phyloP scores from a whole-genome alignment of 2,797 vertebrate genomes.

The Balearica regulorum region DNA sequence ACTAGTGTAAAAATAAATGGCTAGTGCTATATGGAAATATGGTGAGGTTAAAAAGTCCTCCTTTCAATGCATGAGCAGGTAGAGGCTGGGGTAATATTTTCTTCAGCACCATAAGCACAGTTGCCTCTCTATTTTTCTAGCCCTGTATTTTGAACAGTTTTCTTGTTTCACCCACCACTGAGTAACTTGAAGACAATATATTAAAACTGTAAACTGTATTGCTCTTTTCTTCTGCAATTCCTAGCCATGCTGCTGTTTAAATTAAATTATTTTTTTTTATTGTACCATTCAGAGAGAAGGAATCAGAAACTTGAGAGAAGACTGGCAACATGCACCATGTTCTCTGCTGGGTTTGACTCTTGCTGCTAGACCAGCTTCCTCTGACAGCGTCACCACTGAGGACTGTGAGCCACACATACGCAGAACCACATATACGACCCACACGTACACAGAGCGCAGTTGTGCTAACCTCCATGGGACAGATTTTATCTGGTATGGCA shows the following conservation, averaged over 20 bases:
- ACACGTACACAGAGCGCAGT: background rate
- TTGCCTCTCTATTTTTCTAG: background rate
- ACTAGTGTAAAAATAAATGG: background rate
- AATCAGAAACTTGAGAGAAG: background rate
- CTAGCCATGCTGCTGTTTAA: background rate
- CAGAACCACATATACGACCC: background rate
- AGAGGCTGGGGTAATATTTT: background rate
- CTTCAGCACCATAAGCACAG: background rate
- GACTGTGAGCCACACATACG: background rate
- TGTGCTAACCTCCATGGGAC: background rate
- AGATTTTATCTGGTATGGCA: background rate
- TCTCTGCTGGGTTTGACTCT: background rate
- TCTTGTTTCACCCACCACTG: background rate
- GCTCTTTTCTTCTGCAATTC: background rate
- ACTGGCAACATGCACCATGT: background rate
- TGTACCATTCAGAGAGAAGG: background rate
- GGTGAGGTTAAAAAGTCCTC: background rate
- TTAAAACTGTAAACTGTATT: background rate
- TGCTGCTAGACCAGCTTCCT: background rate
- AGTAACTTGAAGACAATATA: background rate
- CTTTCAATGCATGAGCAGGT: background rate
- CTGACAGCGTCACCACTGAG: background rate
- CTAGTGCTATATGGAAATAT: background rate
- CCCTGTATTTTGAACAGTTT: background rate
- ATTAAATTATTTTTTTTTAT: background rate